Percentiles rank a stretch among this genome's conserved stretches.
These are phyloP conservation scores for Myotis lucifugus DNA, from an alignment of 2,113 vertebrate genomes.

Conservation along the genomic window DNA sequence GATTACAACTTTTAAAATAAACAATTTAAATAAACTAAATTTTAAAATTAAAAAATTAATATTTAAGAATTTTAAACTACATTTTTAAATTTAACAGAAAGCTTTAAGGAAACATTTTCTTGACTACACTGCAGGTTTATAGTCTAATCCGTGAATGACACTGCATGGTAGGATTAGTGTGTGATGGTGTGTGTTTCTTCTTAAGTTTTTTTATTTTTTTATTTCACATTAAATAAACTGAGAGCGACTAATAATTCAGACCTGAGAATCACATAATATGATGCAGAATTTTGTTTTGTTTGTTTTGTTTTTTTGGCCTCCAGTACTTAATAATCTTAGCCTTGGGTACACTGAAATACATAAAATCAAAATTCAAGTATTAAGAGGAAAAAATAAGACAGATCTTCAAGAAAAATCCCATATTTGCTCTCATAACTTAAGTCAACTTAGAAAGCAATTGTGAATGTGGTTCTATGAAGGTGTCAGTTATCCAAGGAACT, in stretches of 20 bases:
- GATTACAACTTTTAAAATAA: not conserved
- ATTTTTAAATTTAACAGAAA: not conserved
- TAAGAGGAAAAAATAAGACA: not conserved
- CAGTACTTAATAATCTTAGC: not conserved
- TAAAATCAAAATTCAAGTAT: not conserved
- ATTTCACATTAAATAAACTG: not conserved
- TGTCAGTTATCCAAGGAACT: not conserved
- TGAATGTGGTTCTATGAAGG: not conserved
- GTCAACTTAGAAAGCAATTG: not conserved
- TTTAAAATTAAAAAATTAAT: not conserved
- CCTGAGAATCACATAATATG: not conserved
- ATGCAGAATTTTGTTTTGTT: not conserved
- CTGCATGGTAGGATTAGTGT: not conserved
- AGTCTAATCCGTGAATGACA: not conserved
- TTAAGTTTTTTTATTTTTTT: not conserved
- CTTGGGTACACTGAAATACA: not conserved
- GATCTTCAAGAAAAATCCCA: not conserved
- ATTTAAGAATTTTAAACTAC: not conserved
- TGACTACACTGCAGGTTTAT: not conserved
- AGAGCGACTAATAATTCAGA: not conserved
- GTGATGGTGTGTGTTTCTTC: not conserved
- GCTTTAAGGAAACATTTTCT: not conserved
- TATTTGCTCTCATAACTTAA: not conserved
- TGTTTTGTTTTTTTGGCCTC: not conserved
- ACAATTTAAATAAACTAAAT: not conserved